A percentile compares a stretch with the other conserved stretches of the same genome.
Conservation (phyloP, 2,113 vertebrate species). For the Ceuthmochares aereus region DNA sequence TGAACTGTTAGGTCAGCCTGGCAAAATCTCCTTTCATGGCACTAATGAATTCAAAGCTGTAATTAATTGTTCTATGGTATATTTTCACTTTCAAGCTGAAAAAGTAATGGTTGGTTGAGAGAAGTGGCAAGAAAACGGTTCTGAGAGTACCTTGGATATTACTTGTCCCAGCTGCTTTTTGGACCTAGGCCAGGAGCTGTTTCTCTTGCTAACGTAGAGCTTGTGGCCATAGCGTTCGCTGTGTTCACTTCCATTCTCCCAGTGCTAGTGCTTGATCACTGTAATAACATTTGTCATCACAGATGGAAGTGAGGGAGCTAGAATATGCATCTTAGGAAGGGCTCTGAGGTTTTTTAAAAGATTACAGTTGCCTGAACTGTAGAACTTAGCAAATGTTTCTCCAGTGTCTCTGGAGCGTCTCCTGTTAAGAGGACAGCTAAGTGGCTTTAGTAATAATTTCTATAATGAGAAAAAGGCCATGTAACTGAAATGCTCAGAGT, state of each 20-base stretch:
- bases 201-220: slow-evolving; percentile 40
- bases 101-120: slow-evolving; percentile 50
- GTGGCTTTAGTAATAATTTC: background rate
- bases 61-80: slow-evolving; percentile 43
- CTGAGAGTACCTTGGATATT: slow-evolving; percentile 42
- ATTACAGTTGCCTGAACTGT: background rate
- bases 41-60: slow-evolving; percentile 33
- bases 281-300: background rate
- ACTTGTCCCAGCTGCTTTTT: slow-evolving; percentile 55
- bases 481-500: background rate
- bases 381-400: slow-evolving; percentile 48
- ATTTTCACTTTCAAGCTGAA: slow-evolving; percentile 48
- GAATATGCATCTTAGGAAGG: background rate
- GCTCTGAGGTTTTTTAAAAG: background rate
- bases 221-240: slow-evolving; percentile 28
- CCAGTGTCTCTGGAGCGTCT: background rate
- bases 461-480: background rate
- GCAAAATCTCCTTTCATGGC: background rate
- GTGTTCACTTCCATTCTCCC: background rate
- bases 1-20: slow-evolving; percentile 24
- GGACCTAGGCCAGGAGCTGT: slow-evolving; percentile 53
- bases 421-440: background rate
- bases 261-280: background rate
- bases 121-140: slow-evolving; percentile 57
- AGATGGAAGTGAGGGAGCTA: background rate